Percentiles rank a stretch among this genome's conserved stretches.
Evolutionary conservation across 2,888 invertebrate species (phyloP).

Genomic region (Caenorhabditis japonica): DNA sequence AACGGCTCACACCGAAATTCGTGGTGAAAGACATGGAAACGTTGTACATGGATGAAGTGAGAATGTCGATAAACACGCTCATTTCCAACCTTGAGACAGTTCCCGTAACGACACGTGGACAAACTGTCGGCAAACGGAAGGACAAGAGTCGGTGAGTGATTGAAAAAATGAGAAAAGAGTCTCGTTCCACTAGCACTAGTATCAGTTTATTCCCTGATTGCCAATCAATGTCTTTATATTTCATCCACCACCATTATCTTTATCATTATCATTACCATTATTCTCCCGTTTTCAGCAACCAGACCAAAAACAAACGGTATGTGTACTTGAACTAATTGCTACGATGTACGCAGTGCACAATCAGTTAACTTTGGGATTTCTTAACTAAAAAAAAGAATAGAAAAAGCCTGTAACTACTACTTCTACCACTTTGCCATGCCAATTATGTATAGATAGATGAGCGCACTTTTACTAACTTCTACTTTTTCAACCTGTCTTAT

Average conservation of each 20-base stretch:
- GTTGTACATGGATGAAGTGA: conserved; percentile 92
- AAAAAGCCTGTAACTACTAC: too few relatives aligned
- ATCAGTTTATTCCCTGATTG: conserved; percentile 14
- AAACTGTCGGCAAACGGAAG: conserved; percentile 91
- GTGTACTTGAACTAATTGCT: conserved; percentile 19
- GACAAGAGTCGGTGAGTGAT: conserved; percentile 87
- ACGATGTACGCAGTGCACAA: conserved; percentile 1
- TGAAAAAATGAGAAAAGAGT: too few relatives aligned
- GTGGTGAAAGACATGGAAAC: conserved; percentile 99
- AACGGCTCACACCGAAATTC: conserved; percentile 98
- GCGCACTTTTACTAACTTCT: conserved; percentile 6
- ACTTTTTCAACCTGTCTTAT: background rate
- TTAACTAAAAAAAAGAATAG: too few relatives aligned
- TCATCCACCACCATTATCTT: background rate
- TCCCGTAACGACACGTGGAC: conserved; percentile 94
- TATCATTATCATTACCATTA: conserved; percentile 6
- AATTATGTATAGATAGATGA: too few relatives aligned
- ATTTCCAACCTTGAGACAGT: conserved; percentile 99
- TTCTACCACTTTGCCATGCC: too few relatives aligned
- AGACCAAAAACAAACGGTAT: conserved; percentile 66
- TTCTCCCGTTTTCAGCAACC: conserved; percentile 58
- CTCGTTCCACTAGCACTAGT: conserved; percentile 22
- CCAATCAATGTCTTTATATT: too few relatives aligned
- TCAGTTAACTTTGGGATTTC: background rate
- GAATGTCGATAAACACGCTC: conserved; percentile 89